Percentiles rank a stretch among this genome's conserved stretches.
Conservation (phyloP, 2,888 invertebrate species). For the Rhopalosiphum nymphaeae region DNA sequence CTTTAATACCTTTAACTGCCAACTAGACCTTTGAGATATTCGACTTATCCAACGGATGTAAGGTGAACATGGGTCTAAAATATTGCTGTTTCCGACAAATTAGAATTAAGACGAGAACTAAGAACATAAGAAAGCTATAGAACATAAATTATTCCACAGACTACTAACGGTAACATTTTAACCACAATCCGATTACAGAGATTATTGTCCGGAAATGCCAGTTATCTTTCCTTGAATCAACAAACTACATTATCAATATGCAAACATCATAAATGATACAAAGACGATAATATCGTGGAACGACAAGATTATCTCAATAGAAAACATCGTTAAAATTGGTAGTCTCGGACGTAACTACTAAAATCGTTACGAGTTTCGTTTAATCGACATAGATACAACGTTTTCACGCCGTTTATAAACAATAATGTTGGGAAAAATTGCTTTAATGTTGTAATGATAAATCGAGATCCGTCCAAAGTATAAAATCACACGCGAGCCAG, state of each 20-base stretch:
- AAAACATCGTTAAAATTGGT: neutral
- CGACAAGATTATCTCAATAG: neutral
- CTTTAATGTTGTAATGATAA: neutral
- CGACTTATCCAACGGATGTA: neutral
- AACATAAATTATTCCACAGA: constrained; percentile 6
- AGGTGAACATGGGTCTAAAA: neutral
- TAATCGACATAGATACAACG: neutral
- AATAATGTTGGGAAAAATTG: neutral
- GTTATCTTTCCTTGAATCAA: neutral
- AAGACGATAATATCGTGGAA: neutral
- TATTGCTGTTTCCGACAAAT: neutral
- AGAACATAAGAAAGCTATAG: neutral
- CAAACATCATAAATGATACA: neutral
- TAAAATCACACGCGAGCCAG: neutral
- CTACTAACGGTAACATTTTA: neutral
- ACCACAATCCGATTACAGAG: constrained; percentile 18
- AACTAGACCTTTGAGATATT: neutral
- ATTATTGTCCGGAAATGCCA: neutral
- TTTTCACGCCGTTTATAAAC: neutral
- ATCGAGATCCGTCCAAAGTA: neutral
- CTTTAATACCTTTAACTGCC: too few species aligned
- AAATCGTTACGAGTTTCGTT: neutral
- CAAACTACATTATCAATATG: neutral
- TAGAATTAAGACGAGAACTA: neutral
- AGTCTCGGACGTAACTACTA: neutral